Base-by-base conservation (phyloP, 2,888 invertebrate species). In the Cryptocheilus praepositus region DNA sequence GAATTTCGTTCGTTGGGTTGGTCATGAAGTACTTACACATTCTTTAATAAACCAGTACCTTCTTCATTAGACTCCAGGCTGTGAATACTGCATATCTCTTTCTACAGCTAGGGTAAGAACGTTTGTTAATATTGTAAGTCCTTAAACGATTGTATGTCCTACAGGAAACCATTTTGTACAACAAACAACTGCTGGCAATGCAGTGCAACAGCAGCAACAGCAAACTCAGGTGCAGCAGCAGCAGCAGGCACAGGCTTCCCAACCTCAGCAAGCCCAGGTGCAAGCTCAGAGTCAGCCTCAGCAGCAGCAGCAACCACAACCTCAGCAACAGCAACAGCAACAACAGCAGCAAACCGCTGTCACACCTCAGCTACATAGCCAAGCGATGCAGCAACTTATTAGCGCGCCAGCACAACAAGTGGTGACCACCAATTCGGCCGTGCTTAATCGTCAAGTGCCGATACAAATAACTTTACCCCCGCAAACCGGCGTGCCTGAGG, bases 401-500 rank as follows among this genome's bases (percentile, higher is more conserved):
- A 66, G 71, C 16, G 73, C 81, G 21, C 83, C 85, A 0, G 86
- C 83, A 22, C 88, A 88, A 71, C 88, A 88, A 74, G 82, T 87
- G 11, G 82, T 86, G 46, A 77, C 81, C 64, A 71, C 85, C 64
- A 88, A 90, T 61, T 86, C 89, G 19, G 89, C 90, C 43, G 88
- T 90, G 44, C 81, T 91, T 64, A 91, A 91, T 75, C 89, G 91
- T 64, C 90, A 89, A 83, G 87, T 89, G 43, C 88, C 88, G 45
- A 87, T 89, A 64, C 92, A 95, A 90, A 94, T 97, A 67, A 96
- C 96, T 0, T 89, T 97, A 82, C 96, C 96, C 2, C 93, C 95
- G 49, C 95, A 95, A 84, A 92, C 94, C 1, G 94, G 94, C 7
- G 92, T 93, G 19, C 89, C 92, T 0, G 93, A 93, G 73, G 92